Evolutionary conservation across 2,797 vertebrate genomes (phyloP).

Genomic region (Sebastes glaucus): DNA sequence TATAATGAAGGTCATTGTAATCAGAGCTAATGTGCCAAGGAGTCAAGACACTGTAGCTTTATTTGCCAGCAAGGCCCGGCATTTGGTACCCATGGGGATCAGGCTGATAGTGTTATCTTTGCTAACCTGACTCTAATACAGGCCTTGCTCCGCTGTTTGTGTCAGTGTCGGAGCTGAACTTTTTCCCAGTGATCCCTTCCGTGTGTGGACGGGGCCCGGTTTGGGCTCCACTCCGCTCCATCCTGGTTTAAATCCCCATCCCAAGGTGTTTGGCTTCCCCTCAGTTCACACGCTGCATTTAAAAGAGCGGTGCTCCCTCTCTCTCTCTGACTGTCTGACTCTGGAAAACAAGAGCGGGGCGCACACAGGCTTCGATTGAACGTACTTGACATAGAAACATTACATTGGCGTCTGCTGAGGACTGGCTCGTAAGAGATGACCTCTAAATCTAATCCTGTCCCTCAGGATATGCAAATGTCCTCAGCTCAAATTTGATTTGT

Average conservation of each 20-base stretch:
- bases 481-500: slow-evolving; percentile 80
- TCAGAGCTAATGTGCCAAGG: slow-evolving; percentile 86
- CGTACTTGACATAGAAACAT: slow-evolving; percentile 78
- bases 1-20: slow-evolving; percentile 90
- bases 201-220: slow-evolving; percentile 66
- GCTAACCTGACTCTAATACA: slow-evolving; percentile 87
- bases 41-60: slow-evolving; percentile 84
- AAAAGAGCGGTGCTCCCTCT: slow-evolving; percentile 50
- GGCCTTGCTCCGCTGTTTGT: slow-evolving; percentile 79
- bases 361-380: slow-evolving; percentile 62
- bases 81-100: slow-evolving; percentile 79
- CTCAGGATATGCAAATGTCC: slow-evolving; percentile 82
- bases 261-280: slow-evolving; percentile 78
- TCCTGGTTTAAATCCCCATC: slow-evolving; percentile 83
- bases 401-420: slow-evolving; percentile 72
- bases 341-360: slow-evolving; percentile 55
- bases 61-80: slow-evolving; percentile 81
- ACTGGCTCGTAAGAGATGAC: slow-evolving; percentile 76
- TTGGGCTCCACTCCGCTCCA: slow-evolving; percentile 70
- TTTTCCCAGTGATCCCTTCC: slow-evolving; percentile 80
- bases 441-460: slow-evolving; percentile 85
- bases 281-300: slow-evolving; percentile 56
- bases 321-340: slow-evolving; percentile 63
- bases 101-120: slow-evolving; percentile 85
- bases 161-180: slow-evolving; percentile 78